Evolutionary conservation across 1,140 invertebrate genomes (phyloP).

Genomic region (Lasioglossum albipes): DNA sequence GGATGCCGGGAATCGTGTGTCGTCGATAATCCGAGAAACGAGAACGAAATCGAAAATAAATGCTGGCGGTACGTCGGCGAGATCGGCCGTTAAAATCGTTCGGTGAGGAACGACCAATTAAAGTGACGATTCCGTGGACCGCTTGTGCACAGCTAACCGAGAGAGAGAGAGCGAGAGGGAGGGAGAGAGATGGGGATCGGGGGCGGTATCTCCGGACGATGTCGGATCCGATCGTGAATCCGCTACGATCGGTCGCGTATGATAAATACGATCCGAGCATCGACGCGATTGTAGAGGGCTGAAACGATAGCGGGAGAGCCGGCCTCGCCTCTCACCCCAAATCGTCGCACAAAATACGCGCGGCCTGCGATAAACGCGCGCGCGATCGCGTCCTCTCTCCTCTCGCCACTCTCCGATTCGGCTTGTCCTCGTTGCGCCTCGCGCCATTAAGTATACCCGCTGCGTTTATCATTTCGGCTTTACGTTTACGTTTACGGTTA

Average conservation of each 20-base stretch:
- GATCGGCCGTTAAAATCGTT: constrained; percentile 62
- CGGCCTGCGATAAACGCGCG: constrained; percentile 19
- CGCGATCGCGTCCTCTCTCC: constrained; percentile 14
- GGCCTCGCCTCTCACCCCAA: constrained; percentile 3
- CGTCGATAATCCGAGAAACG: constrained; percentile 51
- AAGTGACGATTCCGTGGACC: constrained; percentile 53
- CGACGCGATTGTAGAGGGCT: constrained; percentile 40
- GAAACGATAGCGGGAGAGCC: constrained; percentile 40
- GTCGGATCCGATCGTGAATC: constrained; percentile 42
- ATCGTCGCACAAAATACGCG: constrained; percentile 19
- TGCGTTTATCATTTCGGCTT: constrained; percentile 64
- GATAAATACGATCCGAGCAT: constrained; percentile 62
- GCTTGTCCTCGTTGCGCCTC: constrained; percentile 24
- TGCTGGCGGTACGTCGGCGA: constrained; percentile 23
- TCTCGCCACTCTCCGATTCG: neutral
- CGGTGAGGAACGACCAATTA: constrained; percentile 63
- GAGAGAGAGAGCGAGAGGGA: neutral
- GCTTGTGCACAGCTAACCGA: neutral
- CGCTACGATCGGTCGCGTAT: constrained; percentile 50
- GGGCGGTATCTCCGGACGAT: constrained; percentile 46
- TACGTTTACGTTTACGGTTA: constrained; percentile 59
- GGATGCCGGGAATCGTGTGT: neutral
- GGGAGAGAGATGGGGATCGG: neutral
- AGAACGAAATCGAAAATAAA: constrained; percentile 56
- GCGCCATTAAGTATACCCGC: constrained; percentile 59